Percentiles rank a stretch among this genome's conserved stretches.
Conservation (phyloP, 2,888 invertebrate genomes). For the Pristionchus japonicus region DNA sequence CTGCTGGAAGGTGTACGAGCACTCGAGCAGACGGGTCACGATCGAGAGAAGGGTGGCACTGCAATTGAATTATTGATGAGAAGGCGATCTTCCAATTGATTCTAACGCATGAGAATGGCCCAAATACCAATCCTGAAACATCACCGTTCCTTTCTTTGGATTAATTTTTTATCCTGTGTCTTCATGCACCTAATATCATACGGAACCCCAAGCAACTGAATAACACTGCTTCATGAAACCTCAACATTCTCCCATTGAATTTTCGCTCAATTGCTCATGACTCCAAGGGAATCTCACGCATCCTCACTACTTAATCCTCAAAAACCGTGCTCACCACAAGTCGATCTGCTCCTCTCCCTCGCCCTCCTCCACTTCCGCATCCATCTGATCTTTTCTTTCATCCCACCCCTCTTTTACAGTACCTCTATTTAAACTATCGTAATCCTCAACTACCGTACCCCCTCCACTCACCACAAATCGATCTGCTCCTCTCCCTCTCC, state of each 20-base stretch:
- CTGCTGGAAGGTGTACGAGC: constrained; percentile 96
- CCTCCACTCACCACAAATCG: neutral
- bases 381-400: constrained; percentile 97
- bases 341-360: neutral
- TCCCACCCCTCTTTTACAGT: too few relatives aligned
- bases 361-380: constrained; percentile 80
- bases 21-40: constrained; percentile 96
- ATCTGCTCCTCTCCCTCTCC: neutral
- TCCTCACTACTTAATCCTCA: too few relatives aligned
- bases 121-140: neutral
- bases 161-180: neutral
- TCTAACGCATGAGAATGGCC: too few relatives aligned
- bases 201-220: neutral
- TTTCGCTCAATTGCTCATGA: neutral
- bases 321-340: too few relatives aligned
- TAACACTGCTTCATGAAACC: neutral
- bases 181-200: too few relatives aligned
- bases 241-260: neutral
- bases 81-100: neutral
- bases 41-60: constrained; percentile 96
- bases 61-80: constrained; percentile 71
- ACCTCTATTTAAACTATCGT: neutral
- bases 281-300: too few relatives aligned
- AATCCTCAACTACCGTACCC: neutral
- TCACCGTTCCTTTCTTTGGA: neutral